These are phyloP conservation scores for Carposina sasakii DNA, from an alignment of 1,140 invertebrate genomes.

Conservation along the genomic window DNA sequence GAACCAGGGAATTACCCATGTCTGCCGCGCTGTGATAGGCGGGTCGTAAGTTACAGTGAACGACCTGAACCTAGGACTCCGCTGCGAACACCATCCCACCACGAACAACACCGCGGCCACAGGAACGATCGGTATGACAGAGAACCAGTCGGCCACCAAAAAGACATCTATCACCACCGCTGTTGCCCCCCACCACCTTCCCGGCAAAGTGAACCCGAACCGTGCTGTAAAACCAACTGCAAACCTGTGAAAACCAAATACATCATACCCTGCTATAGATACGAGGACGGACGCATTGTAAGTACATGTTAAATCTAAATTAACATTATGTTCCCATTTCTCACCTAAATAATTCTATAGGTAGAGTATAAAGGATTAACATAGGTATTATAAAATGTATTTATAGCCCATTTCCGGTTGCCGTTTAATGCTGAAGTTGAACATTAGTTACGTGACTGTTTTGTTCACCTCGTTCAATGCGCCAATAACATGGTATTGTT, in stretches of 20 bases:
- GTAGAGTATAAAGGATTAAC: no score
- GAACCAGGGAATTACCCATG: slow-evolving; percentile 35
- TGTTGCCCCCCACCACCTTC: not conserved
- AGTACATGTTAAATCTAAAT: slow-evolving; percentile 30
- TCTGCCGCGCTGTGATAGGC: slow-evolving; percentile 41
- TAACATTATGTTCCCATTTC: no score
- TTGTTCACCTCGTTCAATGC: no score
- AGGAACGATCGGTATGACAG: not conserved
- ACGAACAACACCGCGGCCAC: not conserved
- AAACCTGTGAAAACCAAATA: slow-evolving; percentile 58
- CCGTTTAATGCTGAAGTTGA: no score
- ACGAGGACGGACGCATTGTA: slow-evolving; percentile 64
- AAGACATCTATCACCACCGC: slow-evolving; percentile 1
- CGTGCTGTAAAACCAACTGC: slow-evolving; percentile 28
- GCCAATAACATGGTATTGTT: no score
- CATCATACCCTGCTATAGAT: slow-evolving; percentile 59
- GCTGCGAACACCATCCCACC: slow-evolving; percentile 31
- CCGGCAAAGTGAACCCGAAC: slow-evolving; percentile 6
- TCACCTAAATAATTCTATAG: no score
- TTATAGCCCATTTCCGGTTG: no score
- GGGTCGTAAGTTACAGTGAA: not conserved
- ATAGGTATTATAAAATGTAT: no score
- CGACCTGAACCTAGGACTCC: slow-evolving; percentile 4
- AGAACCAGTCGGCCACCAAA: not conserved
- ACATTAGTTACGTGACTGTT: no score